Conservation (phyloP, 2,797 vertebrate genomes). For the Clarias pachynema region DNA sequence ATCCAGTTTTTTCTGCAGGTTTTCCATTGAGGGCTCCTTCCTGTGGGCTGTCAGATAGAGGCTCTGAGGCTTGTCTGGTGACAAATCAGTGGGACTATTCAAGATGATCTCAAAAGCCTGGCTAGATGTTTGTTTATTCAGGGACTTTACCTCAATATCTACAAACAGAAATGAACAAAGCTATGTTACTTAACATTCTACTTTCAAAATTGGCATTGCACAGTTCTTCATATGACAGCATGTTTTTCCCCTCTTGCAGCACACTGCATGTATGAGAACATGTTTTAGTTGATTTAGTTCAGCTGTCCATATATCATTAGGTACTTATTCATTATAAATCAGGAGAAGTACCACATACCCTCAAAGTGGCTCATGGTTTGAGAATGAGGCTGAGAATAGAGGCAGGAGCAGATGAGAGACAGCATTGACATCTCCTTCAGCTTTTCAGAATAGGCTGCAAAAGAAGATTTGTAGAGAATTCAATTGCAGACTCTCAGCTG, state of each 20-base stretch:
- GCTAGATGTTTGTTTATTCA: conserved; percentile 87
- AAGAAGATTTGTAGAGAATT: conserved; percentile 40
- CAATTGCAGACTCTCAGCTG: background rate
- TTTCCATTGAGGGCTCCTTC: conserved; percentile 85
- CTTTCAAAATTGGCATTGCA: background rate
- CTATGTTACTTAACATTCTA: background rate
- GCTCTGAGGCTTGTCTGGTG: conserved; percentile 78
- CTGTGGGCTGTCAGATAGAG: conserved; percentile 78
- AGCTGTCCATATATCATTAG: background rate
- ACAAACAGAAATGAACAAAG: conserved; percentile 24
- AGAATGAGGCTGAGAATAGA: conserved; percentile 84
- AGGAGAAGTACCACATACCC: conserved; percentile 69
- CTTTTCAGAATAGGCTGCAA: conserved; percentile 89
- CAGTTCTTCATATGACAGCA: background rate
- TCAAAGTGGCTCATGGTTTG: conserved; percentile 84
- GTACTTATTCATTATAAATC: background rate
- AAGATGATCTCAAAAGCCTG: conserved; percentile 91
- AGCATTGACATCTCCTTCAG: conserved; percentile 90
- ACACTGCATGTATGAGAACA: background rate
- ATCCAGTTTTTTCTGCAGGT: conserved; percentile 86
- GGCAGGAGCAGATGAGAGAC: conserved; percentile 90
- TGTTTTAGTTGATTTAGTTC: background rate
- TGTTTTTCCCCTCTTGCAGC: background rate
- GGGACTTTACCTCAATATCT: conserved; percentile 90
- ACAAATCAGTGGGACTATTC: conserved; percentile 82